Evolutionary conservation across 2,888 invertebrate species (phyloP).

Genomic region (Lissocephala sabroskyi): DNA sequence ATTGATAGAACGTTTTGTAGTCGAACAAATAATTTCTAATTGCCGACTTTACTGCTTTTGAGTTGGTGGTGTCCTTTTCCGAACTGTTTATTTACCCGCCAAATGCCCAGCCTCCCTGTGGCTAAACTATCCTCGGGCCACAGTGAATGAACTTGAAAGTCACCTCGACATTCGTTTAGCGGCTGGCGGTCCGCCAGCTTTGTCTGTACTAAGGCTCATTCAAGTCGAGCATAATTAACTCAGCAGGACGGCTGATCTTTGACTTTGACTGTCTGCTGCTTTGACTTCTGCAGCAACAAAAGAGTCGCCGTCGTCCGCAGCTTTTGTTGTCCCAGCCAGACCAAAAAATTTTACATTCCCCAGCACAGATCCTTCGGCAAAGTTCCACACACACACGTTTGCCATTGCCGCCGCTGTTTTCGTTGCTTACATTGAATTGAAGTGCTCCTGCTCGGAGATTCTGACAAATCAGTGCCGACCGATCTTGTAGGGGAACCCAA

Average conservation of each 20-base stretch:
- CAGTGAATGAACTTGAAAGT: constrained; percentile 32
- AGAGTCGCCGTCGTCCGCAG: constrained; percentile 19
- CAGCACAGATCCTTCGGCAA: too few species aligned
- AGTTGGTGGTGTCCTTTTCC: too few species aligned
- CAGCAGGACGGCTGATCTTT: constrained; percentile 64
- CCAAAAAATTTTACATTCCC: constrained; percentile 11
- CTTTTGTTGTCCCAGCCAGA: constrained; percentile 28
- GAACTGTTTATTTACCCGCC: constrained; percentile 23
- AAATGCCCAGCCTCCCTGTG: constrained; percentile 8
- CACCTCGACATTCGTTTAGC: too few species aligned
- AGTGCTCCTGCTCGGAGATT: background rate
- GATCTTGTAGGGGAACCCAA: constrained; percentile 48
- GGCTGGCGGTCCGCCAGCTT: too few species aligned
- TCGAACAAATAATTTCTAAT: too few species aligned
- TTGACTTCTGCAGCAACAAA: constrained; percentile 54
- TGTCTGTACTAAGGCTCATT: too few species aligned
- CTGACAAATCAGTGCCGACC: constrained; percentile 33
- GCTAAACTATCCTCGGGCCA: too few species aligned
- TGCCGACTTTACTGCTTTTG: too few species aligned
- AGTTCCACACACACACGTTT: background rate
- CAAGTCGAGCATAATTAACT: constrained; percentile 60
- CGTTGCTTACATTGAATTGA: background rate
- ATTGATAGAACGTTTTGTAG: too few species aligned
- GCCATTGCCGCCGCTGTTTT: too few species aligned
- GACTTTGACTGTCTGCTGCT: constrained; percentile 56